phyloP scores from a whole-genome alignment of 1,140 invertebrate species.

The Bombus confusus region DNA sequence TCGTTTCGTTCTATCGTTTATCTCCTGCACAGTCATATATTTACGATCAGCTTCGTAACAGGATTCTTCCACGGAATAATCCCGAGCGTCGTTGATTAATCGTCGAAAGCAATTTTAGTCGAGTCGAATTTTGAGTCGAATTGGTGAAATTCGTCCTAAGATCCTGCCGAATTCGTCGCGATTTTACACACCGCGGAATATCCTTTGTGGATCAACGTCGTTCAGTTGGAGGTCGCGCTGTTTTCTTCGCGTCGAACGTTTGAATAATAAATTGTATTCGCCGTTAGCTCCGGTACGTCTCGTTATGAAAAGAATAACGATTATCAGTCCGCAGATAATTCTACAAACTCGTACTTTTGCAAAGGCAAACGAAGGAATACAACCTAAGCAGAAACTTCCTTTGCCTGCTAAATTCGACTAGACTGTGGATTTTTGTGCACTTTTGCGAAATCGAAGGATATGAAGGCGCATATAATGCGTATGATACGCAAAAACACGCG shows the following conservation, averaged over 20 bases:
- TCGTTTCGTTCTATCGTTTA: conserved; percentile 2
- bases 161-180: not conserved
- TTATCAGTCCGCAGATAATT: no score
- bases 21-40: conserved; percentile 6
- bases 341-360: no score
- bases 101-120: conserved; percentile 1
- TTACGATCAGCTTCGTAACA: conserved; percentile 27
- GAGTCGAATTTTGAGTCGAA: not conserved
- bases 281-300: no score
- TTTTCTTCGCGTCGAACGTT: no score
- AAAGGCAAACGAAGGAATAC: not conserved
- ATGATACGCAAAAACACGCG: no score
- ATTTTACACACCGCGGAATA: not conserved
- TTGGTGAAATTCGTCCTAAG: not conserved
- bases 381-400: no score
- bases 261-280: no score
- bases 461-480: no score
- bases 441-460: no score
- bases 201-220: not conserved
- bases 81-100: conserved; percentile 2
- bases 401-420: no score
- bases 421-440: no score
- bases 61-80: conserved; percentile 32
- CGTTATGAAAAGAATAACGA: no score
- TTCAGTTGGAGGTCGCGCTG: not conserved